Base-by-base conservation (phyloP, 2,888 invertebrate genomes). In the Priocnemis perturbator region DNA sequence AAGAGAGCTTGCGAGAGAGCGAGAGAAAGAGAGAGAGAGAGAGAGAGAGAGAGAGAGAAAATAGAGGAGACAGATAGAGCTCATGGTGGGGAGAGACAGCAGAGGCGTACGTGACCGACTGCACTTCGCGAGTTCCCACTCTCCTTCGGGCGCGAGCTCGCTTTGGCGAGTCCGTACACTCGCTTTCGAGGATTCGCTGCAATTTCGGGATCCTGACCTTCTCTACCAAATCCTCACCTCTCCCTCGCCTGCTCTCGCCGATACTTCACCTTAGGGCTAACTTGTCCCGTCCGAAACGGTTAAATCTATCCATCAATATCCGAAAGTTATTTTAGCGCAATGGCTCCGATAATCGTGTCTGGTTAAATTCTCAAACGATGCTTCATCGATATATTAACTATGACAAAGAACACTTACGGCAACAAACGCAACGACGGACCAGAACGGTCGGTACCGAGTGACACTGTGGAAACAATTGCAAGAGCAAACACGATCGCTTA, bases 51-150 rank as follows among this genome's bases (percentile, higher is more conserved):
- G 58, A 62, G 64, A 60, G 67, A 65, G 63, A 67, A 65, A 62
- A 58, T 50, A 62, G 55, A 19, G 53, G 53, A 23, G 58, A 44
- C 47, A 48, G 3, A 56, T 19, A 45, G n/a, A 17, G 57, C 23
- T 19, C 48, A 69, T 52, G 64, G 67, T 52, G 60, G 44, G 60
- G 61, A 67, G 62, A 65, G 74, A 21, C 52, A 63, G 55, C 68
- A 50, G 82, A 81, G 88, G 90, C 89, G 86, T 90, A 90, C 90
- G 90, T 90, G 90, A 90, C 90, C 79, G 77, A 70, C 78, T 79
- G 87, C 89, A 89, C 87, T 78, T 78, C 64, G 74, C 61, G 59
- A 23, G 23, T 69, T 71, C 64, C 65, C 76, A 62, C 73, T 75
- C 75, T 69, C 60, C 60, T 50, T 26, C 50, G 7, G 17, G 14